Evolutionary conservation across 2,888 invertebrate genomes (phyloP), one percentile per base, ranked within the genome.

Genomic region (Melipona bicolor): DNA sequence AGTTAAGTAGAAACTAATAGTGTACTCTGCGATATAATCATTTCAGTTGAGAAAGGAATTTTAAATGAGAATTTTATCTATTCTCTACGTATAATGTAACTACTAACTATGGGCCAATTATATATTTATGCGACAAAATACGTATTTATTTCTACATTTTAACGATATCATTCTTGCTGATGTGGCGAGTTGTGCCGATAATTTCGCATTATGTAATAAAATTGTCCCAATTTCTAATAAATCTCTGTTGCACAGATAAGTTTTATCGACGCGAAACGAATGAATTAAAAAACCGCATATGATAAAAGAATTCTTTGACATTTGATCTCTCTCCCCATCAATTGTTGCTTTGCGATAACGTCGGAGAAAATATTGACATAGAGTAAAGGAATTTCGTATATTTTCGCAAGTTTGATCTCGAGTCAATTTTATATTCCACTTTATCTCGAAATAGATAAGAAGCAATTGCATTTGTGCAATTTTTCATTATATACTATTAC

Each of bases 161-260:
- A 56, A 9, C 9, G 15, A 15, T n/a, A 52, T 36, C 9, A 56
- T 59, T 9, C 43, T 24, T n/a, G 17, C 13, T 21, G 32, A 73
- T 62, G 52, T 36, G 52, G 9, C 3, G 9, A 43, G 9, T 43
- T 43, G 0, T 43, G 43, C 43, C 43, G 43, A 43, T 9, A 43
- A 43, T 43, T 43, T 9, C 43, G 43, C 43, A 43, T 43, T 43
- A 43, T 43, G 43, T 9, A 43, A 43, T 43, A 43, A 9, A 43
- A 43, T n/a, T 49, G 32, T 11, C 9, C n/a, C 19, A 2, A 68
- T 68, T 76, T 21, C 56, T 15, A 49, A n/a, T 73, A 72, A 68
- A 67, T 62, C 21, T 6, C 19, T 62, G 27, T 73, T 80, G 17
- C 21, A 50, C 54, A 50, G 81, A 81, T 80, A 80, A 9, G 32